A percentile compares a stretch with the other conserved stretches of the same genome.
Conservation (phyloP, 1,140 invertebrate species). For the Onthophagus taurus region DNA sequence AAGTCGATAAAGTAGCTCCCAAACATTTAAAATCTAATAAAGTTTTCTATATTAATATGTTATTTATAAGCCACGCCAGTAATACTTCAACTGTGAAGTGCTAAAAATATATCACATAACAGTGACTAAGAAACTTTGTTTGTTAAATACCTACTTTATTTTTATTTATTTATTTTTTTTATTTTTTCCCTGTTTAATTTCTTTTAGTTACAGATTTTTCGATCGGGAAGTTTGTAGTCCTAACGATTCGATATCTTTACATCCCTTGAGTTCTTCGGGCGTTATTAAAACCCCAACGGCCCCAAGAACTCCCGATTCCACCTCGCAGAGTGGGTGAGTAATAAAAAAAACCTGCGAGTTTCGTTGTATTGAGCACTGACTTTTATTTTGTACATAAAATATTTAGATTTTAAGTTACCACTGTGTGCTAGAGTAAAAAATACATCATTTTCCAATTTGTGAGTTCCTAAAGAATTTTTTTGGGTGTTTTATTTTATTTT, state of each 20-base stretch:
- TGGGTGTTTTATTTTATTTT: constrained; percentile 5
- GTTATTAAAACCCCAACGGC: constrained; percentile 50
- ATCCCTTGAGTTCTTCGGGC: constrained; percentile 26
- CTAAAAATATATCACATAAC: no score
- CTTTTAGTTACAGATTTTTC: constrained; percentile 35
- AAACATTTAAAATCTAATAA: no score
- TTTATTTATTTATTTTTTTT: not conserved
- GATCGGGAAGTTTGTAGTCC: constrained; percentile 36
- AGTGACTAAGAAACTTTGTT: no score
- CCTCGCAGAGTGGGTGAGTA: constrained; percentile 35
- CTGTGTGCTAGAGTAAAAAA: no score
- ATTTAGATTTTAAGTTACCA: constrained; percentile 11
- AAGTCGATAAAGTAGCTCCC: no score
- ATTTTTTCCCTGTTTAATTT: not conserved
- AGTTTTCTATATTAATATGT: no score
- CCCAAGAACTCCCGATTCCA: constrained; percentile 48
- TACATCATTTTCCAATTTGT: no score
- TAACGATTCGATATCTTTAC: constrained; percentile 25
- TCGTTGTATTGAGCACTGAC: no score
- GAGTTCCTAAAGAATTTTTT: constrained; percentile 9
- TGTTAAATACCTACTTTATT: not conserved
- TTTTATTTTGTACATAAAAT: no score
- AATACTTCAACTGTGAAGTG: no score
- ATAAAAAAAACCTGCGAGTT: constrained; percentile 5
- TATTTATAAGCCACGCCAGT: no score